Evolutionary conservation across 2,797 vertebrate genomes (phyloP).

Genomic region (Glyptemys insculpta): DNA sequence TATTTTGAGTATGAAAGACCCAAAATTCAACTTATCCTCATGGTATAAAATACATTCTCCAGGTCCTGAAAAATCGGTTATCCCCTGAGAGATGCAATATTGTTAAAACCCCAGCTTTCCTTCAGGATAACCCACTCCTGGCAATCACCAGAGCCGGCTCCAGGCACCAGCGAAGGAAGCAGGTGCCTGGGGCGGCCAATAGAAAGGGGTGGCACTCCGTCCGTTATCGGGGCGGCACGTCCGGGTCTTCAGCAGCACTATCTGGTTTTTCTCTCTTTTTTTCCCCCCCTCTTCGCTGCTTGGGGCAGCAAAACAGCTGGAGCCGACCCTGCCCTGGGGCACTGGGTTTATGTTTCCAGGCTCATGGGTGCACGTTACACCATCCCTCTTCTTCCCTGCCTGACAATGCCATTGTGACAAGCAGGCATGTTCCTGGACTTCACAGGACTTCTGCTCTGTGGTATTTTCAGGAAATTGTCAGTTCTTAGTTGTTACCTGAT

Average conservation of each 20-base stretch:
- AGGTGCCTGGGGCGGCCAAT: too few species aligned
- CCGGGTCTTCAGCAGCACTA: too few species aligned
- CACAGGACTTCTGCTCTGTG: slow-evolving; percentile 72
- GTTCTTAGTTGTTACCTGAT: slow-evolving; percentile 70
- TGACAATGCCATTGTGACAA: slow-evolving; percentile 74
- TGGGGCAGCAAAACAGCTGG: too few species aligned
- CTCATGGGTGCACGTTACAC: slow-evolving; percentile 66
- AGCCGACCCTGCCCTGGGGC: neutral
- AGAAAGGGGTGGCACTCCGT: too few species aligned
- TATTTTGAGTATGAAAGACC: neutral
- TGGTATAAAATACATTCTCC: slow-evolving; percentile 27
- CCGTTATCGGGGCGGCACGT: too few species aligned
- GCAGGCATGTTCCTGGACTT: slow-evolving; percentile 72
- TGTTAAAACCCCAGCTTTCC: slow-evolving; percentile 64
- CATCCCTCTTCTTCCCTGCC: slow-evolving; percentile 70
- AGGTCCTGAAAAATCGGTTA: neutral
- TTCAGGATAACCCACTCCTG: slow-evolving; percentile 65
- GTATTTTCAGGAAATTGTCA: slow-evolving; percentile 78
- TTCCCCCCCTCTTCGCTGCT: too few species aligned
- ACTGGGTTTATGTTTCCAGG: slow-evolving; percentile 68
- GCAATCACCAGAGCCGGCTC: slow-evolving; percentile 42
- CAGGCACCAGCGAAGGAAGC: too few species aligned
- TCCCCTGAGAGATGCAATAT: slow-evolving; percentile 46
- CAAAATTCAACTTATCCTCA: neutral
- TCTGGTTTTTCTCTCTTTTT: too few species aligned